A percentile compares a stretch with the other conserved stretches of the same genome.
phyloP scores from a whole-genome alignment of 2,888 invertebrate genomes.

The Ophonus ardosiacus region DNA sequence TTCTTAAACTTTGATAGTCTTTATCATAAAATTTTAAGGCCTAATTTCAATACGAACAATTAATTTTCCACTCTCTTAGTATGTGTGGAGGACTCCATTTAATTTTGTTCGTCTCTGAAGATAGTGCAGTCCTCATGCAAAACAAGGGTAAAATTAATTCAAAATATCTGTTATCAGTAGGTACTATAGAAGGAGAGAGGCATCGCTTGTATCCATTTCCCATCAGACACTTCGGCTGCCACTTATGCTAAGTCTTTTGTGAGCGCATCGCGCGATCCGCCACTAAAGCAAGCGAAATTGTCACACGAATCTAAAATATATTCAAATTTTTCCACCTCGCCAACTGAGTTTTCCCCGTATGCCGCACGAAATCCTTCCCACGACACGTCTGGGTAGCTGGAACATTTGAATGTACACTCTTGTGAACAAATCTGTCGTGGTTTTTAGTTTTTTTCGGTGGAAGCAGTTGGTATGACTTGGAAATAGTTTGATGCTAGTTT shows the following conservation, averaged over 20 bases:
- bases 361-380: not conserved
- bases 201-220: constrained; percentile 59
- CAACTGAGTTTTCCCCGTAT: constrained; percentile 3
- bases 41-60: too few relatives aligned
- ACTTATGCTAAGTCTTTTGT: constrained; percentile 63
- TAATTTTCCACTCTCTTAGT: too few relatives aligned
- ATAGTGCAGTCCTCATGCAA: not conserved
- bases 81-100: not conserved
- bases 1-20: too few relatives aligned
- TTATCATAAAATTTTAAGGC: too few relatives aligned
- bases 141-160: not conserved
- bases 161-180: not conserved
- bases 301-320: constrained; percentile 63
- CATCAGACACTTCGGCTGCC: constrained; percentile 58
- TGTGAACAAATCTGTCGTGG: constrained; percentile 51
- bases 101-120: not conserved
- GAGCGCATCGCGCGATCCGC: constrained; percentile 51
- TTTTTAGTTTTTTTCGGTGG: constrained; percentile 49
- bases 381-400: constrained; percentile 28
- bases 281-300: constrained; percentile 61
- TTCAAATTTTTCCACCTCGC: constrained; percentile 56
- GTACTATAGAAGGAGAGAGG: not conserved
- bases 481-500: constrained; percentile 48
- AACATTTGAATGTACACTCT: constrained; percentile 60
- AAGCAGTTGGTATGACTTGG: constrained; percentile 24